These are phyloP conservation scores for Drosophila ustulata DNA, from an alignment of 2,888 invertebrate species.

Conservation along the genomic window DNA sequence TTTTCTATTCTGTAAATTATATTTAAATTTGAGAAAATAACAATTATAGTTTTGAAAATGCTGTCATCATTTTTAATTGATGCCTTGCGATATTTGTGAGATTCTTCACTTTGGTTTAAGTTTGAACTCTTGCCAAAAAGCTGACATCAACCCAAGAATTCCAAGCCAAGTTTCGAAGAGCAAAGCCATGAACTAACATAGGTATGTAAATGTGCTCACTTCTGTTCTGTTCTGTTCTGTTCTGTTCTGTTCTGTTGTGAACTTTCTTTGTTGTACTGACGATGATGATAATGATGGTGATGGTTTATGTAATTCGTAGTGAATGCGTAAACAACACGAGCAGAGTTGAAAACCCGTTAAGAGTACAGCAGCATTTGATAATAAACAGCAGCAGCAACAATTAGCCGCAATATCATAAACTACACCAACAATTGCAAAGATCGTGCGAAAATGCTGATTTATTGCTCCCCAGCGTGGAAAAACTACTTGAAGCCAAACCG, in stretches of 20 bases:
- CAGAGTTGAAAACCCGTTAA: slow-evolving; percentile 34
- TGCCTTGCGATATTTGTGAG: neutral
- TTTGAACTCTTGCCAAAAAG: neutral
- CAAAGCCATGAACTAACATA: neutral
- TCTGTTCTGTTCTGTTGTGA: neutral
- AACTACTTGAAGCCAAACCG: slow-evolving; percentile 10
- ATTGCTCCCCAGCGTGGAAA: slow-evolving; percentile 12
- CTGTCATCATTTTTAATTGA: too few species aligned
- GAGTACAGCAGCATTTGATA: slow-evolving; percentile 35
- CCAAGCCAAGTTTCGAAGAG: neutral
- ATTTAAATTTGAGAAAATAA: too few species aligned
- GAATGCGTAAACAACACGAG: slow-evolving; percentile 21
- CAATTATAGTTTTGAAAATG: too few species aligned
- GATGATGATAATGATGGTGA: slow-evolving; percentile 8
- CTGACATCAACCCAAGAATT: neutral
- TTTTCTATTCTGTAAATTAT: too few species aligned
- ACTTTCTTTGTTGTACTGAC: neutral
- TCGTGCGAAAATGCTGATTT: slow-evolving; percentile 59
- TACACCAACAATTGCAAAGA: slow-evolving; percentile 25
- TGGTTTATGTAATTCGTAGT: slow-evolving; percentile 21
- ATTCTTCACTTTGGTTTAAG: neutral
- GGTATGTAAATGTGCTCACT: neutral
- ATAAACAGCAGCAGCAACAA: slow-evolving; percentile 34
- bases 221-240: too few species aligned
- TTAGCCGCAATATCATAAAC: slow-evolving; percentile 52